phyloP scores from a whole-genome alignment of 2,888 invertebrate species.

The Synergus itoensis region DNA sequence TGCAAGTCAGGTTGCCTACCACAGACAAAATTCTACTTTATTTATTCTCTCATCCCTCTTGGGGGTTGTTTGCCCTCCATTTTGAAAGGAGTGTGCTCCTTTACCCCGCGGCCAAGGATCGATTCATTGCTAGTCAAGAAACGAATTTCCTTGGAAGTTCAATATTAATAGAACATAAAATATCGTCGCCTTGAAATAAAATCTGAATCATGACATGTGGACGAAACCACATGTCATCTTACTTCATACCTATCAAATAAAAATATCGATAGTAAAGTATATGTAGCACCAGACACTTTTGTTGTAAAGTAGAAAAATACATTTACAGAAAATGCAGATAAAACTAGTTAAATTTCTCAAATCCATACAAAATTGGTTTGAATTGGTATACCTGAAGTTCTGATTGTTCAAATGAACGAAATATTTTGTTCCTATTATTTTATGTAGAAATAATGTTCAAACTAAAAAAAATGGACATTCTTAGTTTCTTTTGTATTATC shows the following conservation, averaged over 20 bases:
- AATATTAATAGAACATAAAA: slow-evolving; percentile 53
- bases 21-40: slow-evolving; percentile 39
- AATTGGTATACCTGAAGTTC: no score
- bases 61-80: slow-evolving; percentile 43
- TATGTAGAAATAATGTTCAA: no score
- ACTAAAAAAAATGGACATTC: no score
- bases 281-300: neutral
- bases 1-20: slow-evolving; percentile 35
- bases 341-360: neutral
- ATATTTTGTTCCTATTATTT: no score
- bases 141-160: slow-evolving; percentile 51
- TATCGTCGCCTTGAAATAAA: neutral
- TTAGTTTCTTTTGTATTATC: no score
- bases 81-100: slow-evolving; percentile 45
- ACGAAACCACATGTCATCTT: neutral
- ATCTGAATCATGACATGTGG: neutral
- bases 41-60: slow-evolving; percentile 1
- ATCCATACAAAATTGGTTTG: neutral
- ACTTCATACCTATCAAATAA: neutral
- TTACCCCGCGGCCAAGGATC: slow-evolving; percentile 39
- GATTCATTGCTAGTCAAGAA: slow-evolving; percentile 51
- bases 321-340: neutral
- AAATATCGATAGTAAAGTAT: neutral
- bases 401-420: no score
- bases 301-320: neutral